phyloP scores from a whole-genome alignment of 2,888 invertebrate genomes.

The Apodemia hepburni region DNA sequence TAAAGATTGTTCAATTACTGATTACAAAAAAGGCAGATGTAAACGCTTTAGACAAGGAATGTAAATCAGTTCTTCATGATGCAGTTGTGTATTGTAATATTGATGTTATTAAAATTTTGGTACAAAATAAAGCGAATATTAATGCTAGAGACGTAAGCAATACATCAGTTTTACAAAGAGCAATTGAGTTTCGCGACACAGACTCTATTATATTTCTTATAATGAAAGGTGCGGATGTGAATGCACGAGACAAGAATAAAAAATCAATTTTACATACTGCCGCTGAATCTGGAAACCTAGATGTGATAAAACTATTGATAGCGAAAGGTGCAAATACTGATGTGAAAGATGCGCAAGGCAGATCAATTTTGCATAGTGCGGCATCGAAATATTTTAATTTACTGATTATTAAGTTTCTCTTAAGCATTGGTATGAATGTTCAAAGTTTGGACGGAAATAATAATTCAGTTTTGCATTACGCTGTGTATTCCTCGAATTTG shows the following conservation, averaged over 20 bases:
- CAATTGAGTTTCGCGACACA: neutral
- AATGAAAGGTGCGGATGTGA: neutral
- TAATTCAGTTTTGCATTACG: too few species aligned
- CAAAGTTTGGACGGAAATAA: too few species aligned
- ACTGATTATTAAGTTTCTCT: neutral
- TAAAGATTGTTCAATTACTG: neutral
- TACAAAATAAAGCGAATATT: neutral
- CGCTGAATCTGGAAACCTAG: neutral
- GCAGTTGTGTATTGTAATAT: neutral
- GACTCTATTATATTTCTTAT: neutral
- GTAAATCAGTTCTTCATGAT: neutral
- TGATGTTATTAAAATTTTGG: neutral
- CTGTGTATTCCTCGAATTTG: too few species aligned
- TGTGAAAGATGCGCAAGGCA: neutral
- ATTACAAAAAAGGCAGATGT: neutral
- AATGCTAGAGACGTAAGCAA: constrained; percentile 30
- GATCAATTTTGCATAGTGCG: neutral
- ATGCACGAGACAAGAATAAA: constrained; percentile 11
- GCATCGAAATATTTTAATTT: neutral
- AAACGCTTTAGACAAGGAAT: neutral
- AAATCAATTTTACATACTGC: constrained; percentile 21
- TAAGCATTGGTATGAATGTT: neutral
- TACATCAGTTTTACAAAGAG: constrained; percentile 21
- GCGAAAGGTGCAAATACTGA: neutral
- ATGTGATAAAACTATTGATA: neutral